These are phyloP conservation scores for Sebastes trivittatus DNA, from an alignment of 2,797 vertebrate species.

Conservation along the genomic window DNA sequence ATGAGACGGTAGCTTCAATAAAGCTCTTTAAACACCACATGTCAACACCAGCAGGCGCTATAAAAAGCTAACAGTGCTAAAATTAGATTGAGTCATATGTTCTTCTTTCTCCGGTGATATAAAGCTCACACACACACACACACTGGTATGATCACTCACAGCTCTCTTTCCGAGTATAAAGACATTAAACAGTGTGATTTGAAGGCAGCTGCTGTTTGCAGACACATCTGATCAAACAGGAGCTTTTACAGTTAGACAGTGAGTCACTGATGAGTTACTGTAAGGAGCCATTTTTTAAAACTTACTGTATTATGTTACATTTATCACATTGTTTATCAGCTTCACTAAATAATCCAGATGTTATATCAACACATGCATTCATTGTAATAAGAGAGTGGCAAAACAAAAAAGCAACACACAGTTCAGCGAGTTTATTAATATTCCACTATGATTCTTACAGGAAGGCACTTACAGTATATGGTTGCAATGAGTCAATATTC, in stretches of 20 bases:
- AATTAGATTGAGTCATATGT: conserved; percentile 65
- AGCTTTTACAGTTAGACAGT: not conserved
- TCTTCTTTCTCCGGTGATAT: conserved; percentile 49
- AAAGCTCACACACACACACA: conserved; percentile 19
- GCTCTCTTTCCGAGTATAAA: conserved; percentile 16
- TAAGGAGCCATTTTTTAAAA: not conserved
- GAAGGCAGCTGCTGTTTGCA: conserved; percentile 33
- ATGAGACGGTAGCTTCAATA: conserved; percentile 50
- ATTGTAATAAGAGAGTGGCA: not conserved
- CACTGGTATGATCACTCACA: conserved; percentile 19
- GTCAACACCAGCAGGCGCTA: conserved; percentile 36
- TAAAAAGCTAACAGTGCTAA: conserved; percentile 50
- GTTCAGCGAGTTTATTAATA: conserved; percentile 35
- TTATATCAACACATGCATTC: not conserved
- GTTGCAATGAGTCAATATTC: conserved; percentile 35
- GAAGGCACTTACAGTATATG: not conserved
- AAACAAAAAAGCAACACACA: not conserved
- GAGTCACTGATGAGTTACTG: conserved; percentile 5
- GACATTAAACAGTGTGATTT: conserved; percentile 17
- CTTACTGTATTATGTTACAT: not conserved
- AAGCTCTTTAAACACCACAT: conserved; percentile 43
- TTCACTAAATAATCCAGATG: not conserved
- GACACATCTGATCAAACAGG: conserved; percentile 38
- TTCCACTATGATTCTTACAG: conserved; percentile 22
- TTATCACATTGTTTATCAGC: not conserved